phyloP scores from a whole-genome alignment of 2,797 vertebrate genomes.

The Potorous gilbertii region DNA sequence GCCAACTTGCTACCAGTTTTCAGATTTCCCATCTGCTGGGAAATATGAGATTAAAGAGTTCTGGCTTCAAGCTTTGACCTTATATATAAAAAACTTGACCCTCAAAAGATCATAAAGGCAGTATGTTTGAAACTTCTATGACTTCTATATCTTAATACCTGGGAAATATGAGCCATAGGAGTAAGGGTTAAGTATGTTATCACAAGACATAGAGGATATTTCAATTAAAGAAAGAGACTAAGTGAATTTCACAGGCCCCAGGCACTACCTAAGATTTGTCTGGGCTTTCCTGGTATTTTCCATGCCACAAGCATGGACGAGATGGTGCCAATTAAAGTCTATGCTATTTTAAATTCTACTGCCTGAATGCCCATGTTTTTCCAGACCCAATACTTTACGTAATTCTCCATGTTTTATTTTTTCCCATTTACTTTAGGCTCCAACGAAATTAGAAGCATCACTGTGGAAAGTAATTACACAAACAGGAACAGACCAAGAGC shows the following conservation, averaged over 20 bases:
- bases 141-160: background rate
- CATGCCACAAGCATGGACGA: background rate
- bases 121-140: background rate
- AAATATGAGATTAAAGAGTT: background rate
- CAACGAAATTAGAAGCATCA: constrained; percentile 32
- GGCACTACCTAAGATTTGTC: background rate
- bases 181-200: background rate
- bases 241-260: background rate
- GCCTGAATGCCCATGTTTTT: background rate
- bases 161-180: background rate
- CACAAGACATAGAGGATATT: background rate
- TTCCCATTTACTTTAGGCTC: constrained; percentile 6
- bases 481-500: constrained; percentile 42
- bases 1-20: no score
- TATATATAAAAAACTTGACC: background rate
- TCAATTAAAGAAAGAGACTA: background rate
- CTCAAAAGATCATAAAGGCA: background rate
- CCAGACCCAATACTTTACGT: background rate
- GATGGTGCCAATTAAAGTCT: background rate
- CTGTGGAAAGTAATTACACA: constrained; percentile 17
- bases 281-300: background rate
- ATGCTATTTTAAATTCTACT: background rate
- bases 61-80: no score
- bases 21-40: no score
- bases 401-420: background rate